These are phyloP conservation scores for Dryoscopus gambensis DNA, from an alignment of 2,113 vertebrate species.

Conservation along the genomic window DNA sequence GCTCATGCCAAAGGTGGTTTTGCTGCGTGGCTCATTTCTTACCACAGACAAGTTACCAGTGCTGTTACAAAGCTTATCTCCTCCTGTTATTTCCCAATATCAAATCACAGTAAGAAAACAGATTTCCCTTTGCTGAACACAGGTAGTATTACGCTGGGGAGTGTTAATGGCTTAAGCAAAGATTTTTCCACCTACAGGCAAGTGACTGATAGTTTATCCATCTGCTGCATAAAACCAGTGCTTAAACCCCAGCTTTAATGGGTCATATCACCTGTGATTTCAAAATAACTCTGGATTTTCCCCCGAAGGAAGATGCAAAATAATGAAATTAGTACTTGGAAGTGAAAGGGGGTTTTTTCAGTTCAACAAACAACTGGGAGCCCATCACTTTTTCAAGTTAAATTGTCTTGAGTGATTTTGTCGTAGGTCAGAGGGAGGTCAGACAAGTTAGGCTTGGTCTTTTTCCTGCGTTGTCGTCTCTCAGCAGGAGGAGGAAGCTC, in stretches of 20 bases:
- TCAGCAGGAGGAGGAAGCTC: constrained; percentile 58
- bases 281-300: constrained; percentile 32
- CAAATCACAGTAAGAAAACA: constrained; percentile 72
- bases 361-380: background rate
- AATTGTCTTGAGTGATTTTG: constrained; percentile 58
- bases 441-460: constrained; percentile 29
- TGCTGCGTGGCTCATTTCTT: constrained; percentile 27
- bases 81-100: constrained; percentile 70
- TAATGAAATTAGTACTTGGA: constrained; percentile 15
- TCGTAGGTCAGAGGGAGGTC: constrained; percentile 51
- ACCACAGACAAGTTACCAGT: constrained; percentile 22
- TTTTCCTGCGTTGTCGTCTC: constrained; percentile 34
- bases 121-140: constrained; percentile 65
- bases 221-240: constrained; percentile 67
- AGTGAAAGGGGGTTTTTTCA: background rate
- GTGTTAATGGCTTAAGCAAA: constrained; percentile 76
- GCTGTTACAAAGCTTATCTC: constrained; percentile 74
- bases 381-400: constrained; percentile 16
- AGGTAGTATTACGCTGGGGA: constrained; percentile 72
- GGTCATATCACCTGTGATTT: constrained; percentile 65
- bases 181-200: constrained; percentile 72
- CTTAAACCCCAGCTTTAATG: constrained; percentile 57
- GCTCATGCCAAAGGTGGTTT: background rate
- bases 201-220: constrained; percentile 78
- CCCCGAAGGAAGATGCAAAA: constrained; percentile 9